Base-by-base conservation (phyloP, 2,888 invertebrate genomes). In the Temnothorax unifasciatus region DNA sequence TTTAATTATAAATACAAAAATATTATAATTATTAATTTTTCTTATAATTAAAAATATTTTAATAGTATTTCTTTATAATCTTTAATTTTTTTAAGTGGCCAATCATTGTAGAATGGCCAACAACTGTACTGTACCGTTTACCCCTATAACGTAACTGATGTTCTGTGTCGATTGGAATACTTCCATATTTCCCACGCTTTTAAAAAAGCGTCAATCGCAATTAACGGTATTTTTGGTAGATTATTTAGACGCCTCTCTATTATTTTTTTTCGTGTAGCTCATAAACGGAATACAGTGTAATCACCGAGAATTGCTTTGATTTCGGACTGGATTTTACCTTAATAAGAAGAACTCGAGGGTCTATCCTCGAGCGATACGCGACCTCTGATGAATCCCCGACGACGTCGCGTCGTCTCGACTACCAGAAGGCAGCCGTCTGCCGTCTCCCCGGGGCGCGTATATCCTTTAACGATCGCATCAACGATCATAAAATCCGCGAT, bases 401-500 rank as follows among this genome's bases (percentile, higher is more conserved):
- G 74, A 68, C n/a, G 73, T 74, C 29, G 29, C 29, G 29, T 29
- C 41, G 54, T 41, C 66, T 38, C 47, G 44, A 75, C 75, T 52
- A 73, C 29, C 52, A 59, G 84, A 81, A 69, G 74, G 29, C 52
- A 50, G 73, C 25, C 71, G 29, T 29, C 29, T 29, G 29, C 3
- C 3, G 47, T 81, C 50, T 38, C 29, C 21, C 38, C 18, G 61
- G 81, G 61, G 81, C 89, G 66, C 83, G n/a, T 29, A 83, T 77
- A 71, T 79, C 29, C 73, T 66, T 85, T 87, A 88, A 88, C 89
- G 89, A 89, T 85, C 85, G 38, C 68, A 86, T 85, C 89, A 73
- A 25, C 83, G 81, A 79, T 88, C 89, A 84, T 91, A 91, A 91
- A 91, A 87, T 83, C 59, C 82, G 73, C 87, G 87, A 90, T 86